Conservation (phyloP, 2,113 vertebrate genomes). For the Malaclemys terrapin region DNA sequence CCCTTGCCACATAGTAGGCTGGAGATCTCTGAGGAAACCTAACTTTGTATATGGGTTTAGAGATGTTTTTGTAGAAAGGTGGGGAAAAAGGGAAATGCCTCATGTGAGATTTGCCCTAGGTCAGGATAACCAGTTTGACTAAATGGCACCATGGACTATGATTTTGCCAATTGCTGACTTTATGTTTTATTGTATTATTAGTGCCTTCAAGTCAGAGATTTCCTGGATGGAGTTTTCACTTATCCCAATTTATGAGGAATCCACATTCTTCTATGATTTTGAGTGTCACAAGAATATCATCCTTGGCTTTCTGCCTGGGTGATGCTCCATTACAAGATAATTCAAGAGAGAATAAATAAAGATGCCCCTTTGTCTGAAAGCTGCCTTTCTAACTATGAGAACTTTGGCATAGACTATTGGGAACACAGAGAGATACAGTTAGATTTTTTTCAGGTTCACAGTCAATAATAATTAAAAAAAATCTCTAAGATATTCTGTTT, state of each 20-base stretch:
- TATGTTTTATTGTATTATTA: slow-evolving; percentile 26
- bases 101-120: not conserved
- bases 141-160: slow-evolving; percentile 14
- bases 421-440: not conserved
- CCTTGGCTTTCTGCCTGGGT: slow-evolving; percentile 2
- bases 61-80: not conserved
- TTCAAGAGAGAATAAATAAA: not conserved
- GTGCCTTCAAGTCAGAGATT: slow-evolving; percentile 24
- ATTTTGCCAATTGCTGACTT: slow-evolving; percentile 27
- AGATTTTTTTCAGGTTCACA: not conserved
- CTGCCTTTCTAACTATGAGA: not conserved
- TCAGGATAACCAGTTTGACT: slow-evolving; percentile 9
- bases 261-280: slow-evolving; percentile 17
- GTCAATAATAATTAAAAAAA: not conserved
- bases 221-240: slow-evolving; percentile 28
- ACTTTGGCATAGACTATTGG: not conserved
- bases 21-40: not conserved
- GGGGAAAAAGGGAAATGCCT: not conserved
- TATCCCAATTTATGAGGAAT: slow-evolving; percentile 20
- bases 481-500: not conserved
- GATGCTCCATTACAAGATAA: slow-evolving; percentile 24
- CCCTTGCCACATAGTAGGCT: not conserved
- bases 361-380: not conserved
- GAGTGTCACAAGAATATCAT: not conserved
- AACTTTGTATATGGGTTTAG: not conserved